Evolutionary conservation across 2,888 invertebrate genomes (phyloP).

Genomic region (Sericinus montela): DNA sequence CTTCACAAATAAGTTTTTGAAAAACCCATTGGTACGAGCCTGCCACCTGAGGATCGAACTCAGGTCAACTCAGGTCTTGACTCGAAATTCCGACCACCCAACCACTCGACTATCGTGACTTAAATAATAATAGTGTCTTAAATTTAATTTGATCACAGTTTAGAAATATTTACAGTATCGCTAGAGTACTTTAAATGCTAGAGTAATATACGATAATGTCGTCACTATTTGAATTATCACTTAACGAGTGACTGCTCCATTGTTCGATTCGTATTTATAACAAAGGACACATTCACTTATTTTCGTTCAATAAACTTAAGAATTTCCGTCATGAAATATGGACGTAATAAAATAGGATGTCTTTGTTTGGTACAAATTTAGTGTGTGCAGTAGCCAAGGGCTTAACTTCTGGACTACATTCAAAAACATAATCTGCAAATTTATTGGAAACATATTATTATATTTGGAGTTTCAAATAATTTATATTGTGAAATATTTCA

Average conservation of each 20-base stretch:
- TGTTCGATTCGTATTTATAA: neutral
- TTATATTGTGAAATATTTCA: too few species aligned
- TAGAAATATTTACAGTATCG: too few species aligned
- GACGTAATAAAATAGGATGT: conserved; percentile 1
- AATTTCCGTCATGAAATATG: conserved; percentile 2
- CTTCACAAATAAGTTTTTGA: too few species aligned
- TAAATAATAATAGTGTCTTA: too few species aligned
- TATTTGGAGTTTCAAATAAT: neutral
- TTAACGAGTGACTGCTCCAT: neutral
- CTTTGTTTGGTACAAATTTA: conserved; percentile 4
- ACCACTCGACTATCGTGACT: too few species aligned
- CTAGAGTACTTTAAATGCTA: too few species aligned
- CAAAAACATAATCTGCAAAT: neutral
- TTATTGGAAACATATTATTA: neutral
- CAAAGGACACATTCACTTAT: neutral
- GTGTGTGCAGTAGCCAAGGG: neutral
- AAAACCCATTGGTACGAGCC: too few species aligned
- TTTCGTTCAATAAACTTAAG: neutral
- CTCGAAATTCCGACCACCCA: too few species aligned
- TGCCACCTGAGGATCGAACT: too few species aligned
- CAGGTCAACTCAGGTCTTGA: too few species aligned
- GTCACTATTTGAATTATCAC: neutral
- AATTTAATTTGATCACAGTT: too few species aligned
- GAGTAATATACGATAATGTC: too few species aligned
- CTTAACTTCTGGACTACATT: conserved; percentile 3